Evolutionary conservation across 2,888 invertebrate genomes (phyloP), one percentile per base, ranked within the genome.

Genomic region (Leucophenga maculata): DNA sequence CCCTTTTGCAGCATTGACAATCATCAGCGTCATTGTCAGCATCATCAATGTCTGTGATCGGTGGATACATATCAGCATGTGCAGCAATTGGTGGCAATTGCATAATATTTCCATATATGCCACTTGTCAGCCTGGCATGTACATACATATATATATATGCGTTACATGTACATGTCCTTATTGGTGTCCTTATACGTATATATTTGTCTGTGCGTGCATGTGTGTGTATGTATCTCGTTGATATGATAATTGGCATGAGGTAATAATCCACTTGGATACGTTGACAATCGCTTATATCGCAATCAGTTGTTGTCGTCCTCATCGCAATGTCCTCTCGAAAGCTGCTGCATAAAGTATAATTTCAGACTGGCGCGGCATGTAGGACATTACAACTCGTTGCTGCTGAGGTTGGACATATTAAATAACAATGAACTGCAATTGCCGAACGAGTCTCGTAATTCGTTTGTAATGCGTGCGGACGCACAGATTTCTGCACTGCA

Each of bases 221-320:
- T 65, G 44, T 68, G 72, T 57, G 72, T 69, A 72, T 81, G 80
- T 78, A 73, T 81, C 77, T 81, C 83, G 83, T 78, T 80, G 83
- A 83, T 83, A 83, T 84, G 85, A 83, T 83, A 83, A 83, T 83
- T 84, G 83, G 82, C 83, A 81, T 83, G 82, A 81, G 84, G 84
- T 82, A 83, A 84, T 83, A 83, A 83, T 83, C 85, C 83, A 84
- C 82, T 83, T 79, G 83, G 79, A 77, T 80, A 80, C 82, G 82
- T 79, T 81, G 85, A 84, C 85, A 85, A 85, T 84, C 85, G 82
- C 82, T 85, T 84, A 79, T 79, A 83, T 80, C 77, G 82, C 83
- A 83, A 83, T 83, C 84, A 83, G 83, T 55, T 65, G 65, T 44
- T 72, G 68, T 76, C 71, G 50, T 39, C 16, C 44, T 55, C n/a